Conservation (phyloP, 1,140 invertebrate genomes). For the Chlorops oryzae region DNA sequence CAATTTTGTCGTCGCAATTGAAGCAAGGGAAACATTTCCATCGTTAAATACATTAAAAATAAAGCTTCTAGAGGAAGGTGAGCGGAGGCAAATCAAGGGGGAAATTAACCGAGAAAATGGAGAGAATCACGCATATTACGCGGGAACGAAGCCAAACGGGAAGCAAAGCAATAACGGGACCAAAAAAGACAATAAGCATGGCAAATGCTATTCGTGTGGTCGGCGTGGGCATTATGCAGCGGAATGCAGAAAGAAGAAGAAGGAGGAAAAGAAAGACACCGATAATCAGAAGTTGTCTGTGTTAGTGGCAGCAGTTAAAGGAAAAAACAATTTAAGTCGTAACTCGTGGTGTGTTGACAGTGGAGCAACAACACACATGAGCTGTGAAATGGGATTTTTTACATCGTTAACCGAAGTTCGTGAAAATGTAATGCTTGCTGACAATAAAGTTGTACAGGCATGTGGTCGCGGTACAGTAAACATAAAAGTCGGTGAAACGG, state of each 20-base stretch:
- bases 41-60: neutral
- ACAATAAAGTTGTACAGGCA: neutral
- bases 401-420: neutral
- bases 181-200: neutral
- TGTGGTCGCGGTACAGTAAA: neutral
- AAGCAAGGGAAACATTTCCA: neutral
- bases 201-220: neutral
- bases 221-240: too few species aligned
- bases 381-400: neutral
- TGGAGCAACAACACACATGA: neutral
- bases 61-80: neutral
- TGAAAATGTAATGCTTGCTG: neutral
- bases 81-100: neutral
- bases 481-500: neutral
- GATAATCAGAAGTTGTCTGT: neutral
- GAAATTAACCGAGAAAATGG: neutral
- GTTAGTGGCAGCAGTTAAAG: neutral
- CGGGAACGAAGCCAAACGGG: neutral
- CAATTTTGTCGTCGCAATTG: neutral
- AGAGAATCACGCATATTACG: neutral
- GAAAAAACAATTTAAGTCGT: neutral
- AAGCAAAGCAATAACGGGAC: neutral
- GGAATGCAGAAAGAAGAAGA: neutral
- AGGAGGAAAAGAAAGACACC: neutral
- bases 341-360: neutral